Evolutionary conservation across 2,797 vertebrate genomes (phyloP), one percentile per base, ranked within the genome.

Genomic region (Carapus acus): DNA sequence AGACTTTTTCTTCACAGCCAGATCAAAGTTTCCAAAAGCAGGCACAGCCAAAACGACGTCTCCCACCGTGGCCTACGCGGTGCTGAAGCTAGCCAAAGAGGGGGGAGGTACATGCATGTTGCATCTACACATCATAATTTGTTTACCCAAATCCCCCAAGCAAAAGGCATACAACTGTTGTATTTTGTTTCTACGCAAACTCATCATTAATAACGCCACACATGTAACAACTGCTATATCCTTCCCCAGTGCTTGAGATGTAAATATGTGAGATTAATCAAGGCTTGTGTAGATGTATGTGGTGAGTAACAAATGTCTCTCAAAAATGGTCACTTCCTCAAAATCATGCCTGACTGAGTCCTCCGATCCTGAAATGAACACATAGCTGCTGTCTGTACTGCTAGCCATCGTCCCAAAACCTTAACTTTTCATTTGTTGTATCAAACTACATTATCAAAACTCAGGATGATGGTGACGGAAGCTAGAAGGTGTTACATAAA

Each of bases 11-110:
- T n/a, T 58, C 71, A 79, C 77, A 82, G 87, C 87, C 86, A 89
- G 77, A 71, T 86, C 78, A 83, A 75, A 67, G 81, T 80, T 83
- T 86, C 78, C 83, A 84, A 76, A 85, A 85, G 85, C 87, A 87
- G 85, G 85, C 86, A 83, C 85, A 90, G 86, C 89, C 85, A 88
- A 83, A 83, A 69, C 69, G 18, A 86, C 50, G 66, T 62, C 77
- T 76, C 58, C 58, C 68, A 83, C 78, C 49, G 68, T 77, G 78
- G 71, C 63, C 71, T 66, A 62, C 74, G 74, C 64, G 77, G 78
- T 75, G 72, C 71, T 67, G 59, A 74, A 16, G 53, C 72, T 62
- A 70, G n/a, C 54, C 21, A 4, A 39, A 38, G 69, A 53, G 54
- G 52, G 58, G 37, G 62, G 53, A 48, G 49, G 49, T 13, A 58